Evolutionary conservation across 2,113 vertebrate species (phyloP).

Genomic region (Hippocampus abdominalis): DNA sequence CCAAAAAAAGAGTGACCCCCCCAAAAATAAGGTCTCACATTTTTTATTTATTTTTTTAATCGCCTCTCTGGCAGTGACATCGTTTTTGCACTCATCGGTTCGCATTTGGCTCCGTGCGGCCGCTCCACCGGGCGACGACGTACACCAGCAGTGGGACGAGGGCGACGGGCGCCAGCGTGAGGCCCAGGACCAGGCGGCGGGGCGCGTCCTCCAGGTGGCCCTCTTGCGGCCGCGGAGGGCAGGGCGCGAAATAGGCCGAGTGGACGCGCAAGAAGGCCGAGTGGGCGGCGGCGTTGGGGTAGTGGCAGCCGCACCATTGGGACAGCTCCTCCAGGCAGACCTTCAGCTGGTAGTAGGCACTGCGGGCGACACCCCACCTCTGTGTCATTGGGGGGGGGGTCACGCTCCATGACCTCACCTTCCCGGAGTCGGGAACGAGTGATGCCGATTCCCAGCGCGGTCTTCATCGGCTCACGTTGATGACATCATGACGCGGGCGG

Average conservation of each 20-base stretch:
- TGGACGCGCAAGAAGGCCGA: constrained; percentile 60
- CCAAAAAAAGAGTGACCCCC: too few relatives aligned
- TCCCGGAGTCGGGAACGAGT: too few relatives aligned
- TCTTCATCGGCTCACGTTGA: neutral
- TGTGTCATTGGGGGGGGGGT: too few relatives aligned
- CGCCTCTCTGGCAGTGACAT: neutral
- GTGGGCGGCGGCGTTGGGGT: constrained; percentile 54
- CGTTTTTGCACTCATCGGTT: neutral
- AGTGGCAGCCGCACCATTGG: accelerated
- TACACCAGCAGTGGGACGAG: constrained; percentile 65
- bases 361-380: constrained; percentile 27
- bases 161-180: constrained; percentile 64
- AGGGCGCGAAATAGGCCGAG: constrained; percentile 52
- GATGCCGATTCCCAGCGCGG: neutral
- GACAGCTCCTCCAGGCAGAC: accelerated
- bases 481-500: neutral
- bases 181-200: constrained; percentile 39
- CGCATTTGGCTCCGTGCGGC: neutral
- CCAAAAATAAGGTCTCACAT: neutral
- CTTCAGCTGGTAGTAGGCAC: constrained; percentile 43
- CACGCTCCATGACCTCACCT: neutral
- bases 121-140: constrained; percentile 56
- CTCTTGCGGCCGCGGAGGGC: constrained; percentile 24
- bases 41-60: neutral
- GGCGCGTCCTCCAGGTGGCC: constrained; percentile 39